Evolutionary conservation across 2,113 vertebrate species (phyloP).

Genomic region (Ranitomeya variabilis): DNA sequence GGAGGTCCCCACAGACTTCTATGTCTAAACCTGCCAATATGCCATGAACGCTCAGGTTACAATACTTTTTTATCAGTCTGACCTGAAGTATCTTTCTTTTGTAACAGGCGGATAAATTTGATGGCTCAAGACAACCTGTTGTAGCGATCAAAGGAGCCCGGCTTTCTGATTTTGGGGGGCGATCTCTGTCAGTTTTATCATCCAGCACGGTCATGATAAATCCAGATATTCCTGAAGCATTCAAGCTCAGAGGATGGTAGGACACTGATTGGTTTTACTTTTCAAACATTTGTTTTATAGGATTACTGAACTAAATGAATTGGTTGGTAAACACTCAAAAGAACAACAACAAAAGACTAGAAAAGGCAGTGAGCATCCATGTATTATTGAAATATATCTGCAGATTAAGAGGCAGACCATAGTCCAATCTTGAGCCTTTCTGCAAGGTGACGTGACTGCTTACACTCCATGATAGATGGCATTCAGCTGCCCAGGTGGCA

Average conservation of each 20-base stretch:
- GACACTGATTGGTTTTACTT: slow-evolving; percentile 51
- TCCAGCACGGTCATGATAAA: slow-evolving; percentile 91
- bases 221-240: slow-evolving; percentile 93
- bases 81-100: background rate
- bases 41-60: too few species aligned
- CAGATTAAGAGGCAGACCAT: too few species aligned
- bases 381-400: too few species aligned
- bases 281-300: background rate
- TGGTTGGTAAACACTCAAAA: background rate
- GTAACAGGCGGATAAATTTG: slow-evolving; percentile 90
- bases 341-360: too few species aligned
- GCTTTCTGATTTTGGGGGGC: slow-evolving; percentile 94
- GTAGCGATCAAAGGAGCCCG: slow-evolving; percentile 92
- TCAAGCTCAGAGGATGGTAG: slow-evolving; percentile 94
- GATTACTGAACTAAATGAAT: background rate
- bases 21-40: too few species aligned
- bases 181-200: slow-evolving; percentile 88
- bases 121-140: slow-evolving; percentile 89
- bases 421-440: too few species aligned
- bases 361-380: too few species aligned
- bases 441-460: too few species aligned
- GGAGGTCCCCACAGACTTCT: too few species aligned
- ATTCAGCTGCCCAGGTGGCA: background rate
- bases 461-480: background rate
- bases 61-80: too few species aligned